Conservation (phyloP, 2,797 vertebrate species). For the Clamator glandarius region DNA sequence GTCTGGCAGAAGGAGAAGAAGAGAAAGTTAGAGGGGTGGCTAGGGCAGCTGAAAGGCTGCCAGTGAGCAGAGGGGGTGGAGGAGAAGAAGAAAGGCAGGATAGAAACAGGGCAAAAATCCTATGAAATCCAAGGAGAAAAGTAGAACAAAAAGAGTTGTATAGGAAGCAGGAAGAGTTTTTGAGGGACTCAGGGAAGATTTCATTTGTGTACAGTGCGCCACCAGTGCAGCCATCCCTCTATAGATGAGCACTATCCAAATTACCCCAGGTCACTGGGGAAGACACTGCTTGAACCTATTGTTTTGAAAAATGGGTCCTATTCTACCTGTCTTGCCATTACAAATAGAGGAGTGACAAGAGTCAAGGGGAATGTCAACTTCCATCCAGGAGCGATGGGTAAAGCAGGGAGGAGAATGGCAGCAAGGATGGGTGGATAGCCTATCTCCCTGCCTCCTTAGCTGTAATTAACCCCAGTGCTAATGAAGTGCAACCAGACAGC, state of each 20-base stretch:
- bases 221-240: background rate
- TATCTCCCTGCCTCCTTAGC: conserved; percentile 44
- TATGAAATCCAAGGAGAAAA: background rate
- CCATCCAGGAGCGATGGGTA: background rate
- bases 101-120: background rate
- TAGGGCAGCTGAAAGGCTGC: background rate
- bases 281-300: rapidly evolving
- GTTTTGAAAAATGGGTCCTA: conserved; percentile 5
- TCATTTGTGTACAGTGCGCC: rapidly evolving
- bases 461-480: conserved; percentile 74
- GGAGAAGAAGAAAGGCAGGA: background rate
- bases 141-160: background rate
- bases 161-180: background rate
- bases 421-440: conserved; percentile 7
- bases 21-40: background rate
- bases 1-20: background rate
- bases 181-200: background rate
- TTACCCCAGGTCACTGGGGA: background rate
- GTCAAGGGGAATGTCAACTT: conserved; percentile 22
- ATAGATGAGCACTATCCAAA: background rate
- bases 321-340: conserved; percentile 54
- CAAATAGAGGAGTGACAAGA: background rate
- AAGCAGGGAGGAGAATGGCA: background rate
- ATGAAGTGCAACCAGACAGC: conserved; percentile 71
- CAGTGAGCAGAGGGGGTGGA: background rate